Evolutionary conservation across 2,888 invertebrate genomes (phyloP), one percentile per base, ranked within the genome.

Genomic region (Xylocampa areola): DNA sequence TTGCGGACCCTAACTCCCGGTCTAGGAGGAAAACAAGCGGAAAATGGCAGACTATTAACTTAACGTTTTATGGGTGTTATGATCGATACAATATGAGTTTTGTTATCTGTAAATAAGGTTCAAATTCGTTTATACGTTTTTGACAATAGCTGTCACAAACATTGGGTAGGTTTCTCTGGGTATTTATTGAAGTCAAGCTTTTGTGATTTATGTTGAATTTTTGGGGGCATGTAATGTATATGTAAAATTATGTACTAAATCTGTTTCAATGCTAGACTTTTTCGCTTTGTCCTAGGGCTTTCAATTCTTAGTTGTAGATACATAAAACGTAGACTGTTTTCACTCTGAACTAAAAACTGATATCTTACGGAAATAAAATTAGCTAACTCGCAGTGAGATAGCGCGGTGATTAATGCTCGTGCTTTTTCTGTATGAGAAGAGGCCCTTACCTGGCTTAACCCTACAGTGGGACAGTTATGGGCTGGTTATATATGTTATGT

Each of bases 31-130:
- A 81, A 81, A 78, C 71, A 72, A 70, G 72, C 74, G 68, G 79
- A 77, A 82, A 80, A 82, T 73, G 53, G 57, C 33, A 25, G 49
- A 57, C 74, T 71, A 77, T 82, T 80, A 82, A 79, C 67, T 75
- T 75, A 76, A 73, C 59, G 68, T 54, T 79, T 81, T 79, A 81
- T 79, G 67, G 45, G 40, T 44, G 50, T 59, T 65, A 66, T 77
- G 78, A 81, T 78, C 77, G 67, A 81, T 73, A 70, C 41, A 76
- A 76, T 76, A 66, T 78, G 70, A 53, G 61, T 66, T 72, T 65
- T 82, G 60, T 65, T 39, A 27, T 40, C 35, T 49, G 53, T 65
- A 59, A 62, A 69, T 76, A 79, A 68, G 68, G 78, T 71, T 41
- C 55, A 68, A 49, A 68, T 71, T 79, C 55, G 53, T 59, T 63